Evolutionary conservation across 2,113 vertebrate species (phyloP), one percentile per base, ranked within the genome.

Genomic region (Sander vitreus): DNA sequence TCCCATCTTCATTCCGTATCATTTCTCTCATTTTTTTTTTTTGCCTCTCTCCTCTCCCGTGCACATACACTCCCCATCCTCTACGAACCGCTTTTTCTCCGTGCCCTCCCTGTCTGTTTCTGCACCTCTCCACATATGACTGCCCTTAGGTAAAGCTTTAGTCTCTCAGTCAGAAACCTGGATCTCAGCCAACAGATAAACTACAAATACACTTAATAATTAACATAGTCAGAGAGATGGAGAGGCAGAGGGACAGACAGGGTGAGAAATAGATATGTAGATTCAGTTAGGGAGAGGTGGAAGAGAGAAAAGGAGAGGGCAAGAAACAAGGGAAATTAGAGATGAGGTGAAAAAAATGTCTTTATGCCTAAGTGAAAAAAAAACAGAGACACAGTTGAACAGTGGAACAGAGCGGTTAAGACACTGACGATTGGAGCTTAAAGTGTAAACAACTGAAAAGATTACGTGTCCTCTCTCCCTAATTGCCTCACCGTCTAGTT

Each of bases 101-200:
- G 3, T 43, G 50, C 33, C 30, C 66, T 60, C 60, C 59, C 60
- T 18, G 0, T 58, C 65, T 67, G 18, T 25, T 84, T 84, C 66
- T 23, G 11, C 60, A 50, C 75, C 50, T 85, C 81, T 62, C 75
- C 66, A 64, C 53, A 65, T 84, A 64, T 19, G 66, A 64, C 60
- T 33, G 85, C 85, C 87, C 71, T 78, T 73, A 76, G 90, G 84
- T 79, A 66, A 47, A 68, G 88, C 60, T 87, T 80, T 57, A 43
- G 66, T 76, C 74, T 70, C 72, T 30, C 67, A 68, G 73, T 87
- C 86, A 89, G 85, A 88, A 89, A 89, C 75, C 84, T 63, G 64
- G 85, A 72, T 85, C 70, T 88, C 64, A 50, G 87, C 86, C 91
- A 81, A 84, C 66, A 86, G 85, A 92, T 89, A 79, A 88, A 90